These are phyloP conservation scores for Siphlonurus alternatus DNA, from an alignment of 2,888 invertebrate species.

Conservation along the genomic window DNA sequence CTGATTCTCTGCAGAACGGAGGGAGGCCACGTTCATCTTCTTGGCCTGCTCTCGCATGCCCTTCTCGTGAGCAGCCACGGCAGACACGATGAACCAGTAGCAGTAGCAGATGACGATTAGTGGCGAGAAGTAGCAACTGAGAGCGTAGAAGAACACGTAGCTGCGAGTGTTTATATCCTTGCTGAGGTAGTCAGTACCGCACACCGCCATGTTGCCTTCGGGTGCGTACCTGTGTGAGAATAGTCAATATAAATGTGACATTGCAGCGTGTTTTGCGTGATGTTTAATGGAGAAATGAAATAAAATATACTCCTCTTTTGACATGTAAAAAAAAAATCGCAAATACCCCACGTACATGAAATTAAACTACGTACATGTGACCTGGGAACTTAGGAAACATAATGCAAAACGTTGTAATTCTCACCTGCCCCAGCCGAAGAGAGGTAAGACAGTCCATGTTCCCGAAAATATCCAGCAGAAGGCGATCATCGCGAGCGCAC, in stretches of 20 bases:
- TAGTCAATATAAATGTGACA: neutral
- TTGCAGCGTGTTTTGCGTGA: too few species aligned
- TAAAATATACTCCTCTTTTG: too few species aligned
- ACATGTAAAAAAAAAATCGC: too few species aligned
- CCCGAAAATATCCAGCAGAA: conserved; percentile 62
- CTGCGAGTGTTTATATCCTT: conserved; percentile 59
- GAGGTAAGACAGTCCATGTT: conserved; percentile 65
- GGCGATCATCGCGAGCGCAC: conserved; percentile 58
- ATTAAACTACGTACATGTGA: too few species aligned
- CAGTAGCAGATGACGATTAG: conserved; percentile 67
- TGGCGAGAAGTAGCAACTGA: conserved; percentile 61
- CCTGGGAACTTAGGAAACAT: neutral
- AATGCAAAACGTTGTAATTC: neutral
- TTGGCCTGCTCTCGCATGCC: conserved; percentile 80
- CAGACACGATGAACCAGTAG: conserved; percentile 33
- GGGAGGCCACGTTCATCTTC: conserved; percentile 83
- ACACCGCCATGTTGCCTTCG: conserved; percentile 86
- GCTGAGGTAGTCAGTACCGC: conserved; percentile 72
- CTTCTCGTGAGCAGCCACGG: conserved; percentile 70
- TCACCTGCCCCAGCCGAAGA: conserved; percentile 68
- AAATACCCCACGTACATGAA: too few species aligned
- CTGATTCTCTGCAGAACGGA: conserved; percentile 49
- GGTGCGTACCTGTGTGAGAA: conserved; percentile 56
- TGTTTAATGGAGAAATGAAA: too few species aligned
- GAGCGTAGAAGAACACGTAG: conserved; percentile 62